Evolutionary conservation across 2,797 vertebrate species (phyloP).

Genomic region (Monodelphis domestica): DNA sequence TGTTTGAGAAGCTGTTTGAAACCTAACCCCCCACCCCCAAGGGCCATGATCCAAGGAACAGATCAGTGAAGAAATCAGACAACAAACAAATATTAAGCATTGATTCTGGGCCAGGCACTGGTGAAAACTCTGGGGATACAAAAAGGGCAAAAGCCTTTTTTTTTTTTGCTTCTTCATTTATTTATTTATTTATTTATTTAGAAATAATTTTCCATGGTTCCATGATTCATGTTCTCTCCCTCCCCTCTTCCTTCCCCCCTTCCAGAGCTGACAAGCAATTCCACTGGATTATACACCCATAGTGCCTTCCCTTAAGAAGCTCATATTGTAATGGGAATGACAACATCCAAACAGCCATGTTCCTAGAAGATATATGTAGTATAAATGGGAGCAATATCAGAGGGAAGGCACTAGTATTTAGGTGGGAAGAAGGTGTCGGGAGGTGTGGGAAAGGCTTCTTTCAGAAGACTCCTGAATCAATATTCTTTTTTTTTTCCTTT

Average conservation of each 20-base stretch:
- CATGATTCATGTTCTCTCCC: no score
- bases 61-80: not conserved
- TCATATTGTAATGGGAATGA: not conserved
- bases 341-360: not conserved
- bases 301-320: not conserved
- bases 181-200: no score
- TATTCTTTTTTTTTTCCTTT: not conserved
- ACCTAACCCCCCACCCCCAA: not conserved
- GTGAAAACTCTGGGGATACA: not conserved
- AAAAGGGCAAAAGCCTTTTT: not conserved
- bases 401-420: not conserved
- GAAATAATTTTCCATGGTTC: no score
- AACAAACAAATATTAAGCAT: not conserved
- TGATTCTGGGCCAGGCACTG: not conserved
- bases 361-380: not conserved
- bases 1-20: no score
- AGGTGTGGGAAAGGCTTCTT: not conserved
- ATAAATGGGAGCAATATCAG: not conserved
- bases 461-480: not conserved
- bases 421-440: not conserved
- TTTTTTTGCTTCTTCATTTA: no score
- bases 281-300: no score
- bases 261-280: no score
- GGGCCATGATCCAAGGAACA: not conserved
- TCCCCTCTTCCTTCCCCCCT: no score